Evolutionary conservation across 2,888 invertebrate species (phyloP).

Genomic region (Dyspetes luteomarginatus): DNA sequence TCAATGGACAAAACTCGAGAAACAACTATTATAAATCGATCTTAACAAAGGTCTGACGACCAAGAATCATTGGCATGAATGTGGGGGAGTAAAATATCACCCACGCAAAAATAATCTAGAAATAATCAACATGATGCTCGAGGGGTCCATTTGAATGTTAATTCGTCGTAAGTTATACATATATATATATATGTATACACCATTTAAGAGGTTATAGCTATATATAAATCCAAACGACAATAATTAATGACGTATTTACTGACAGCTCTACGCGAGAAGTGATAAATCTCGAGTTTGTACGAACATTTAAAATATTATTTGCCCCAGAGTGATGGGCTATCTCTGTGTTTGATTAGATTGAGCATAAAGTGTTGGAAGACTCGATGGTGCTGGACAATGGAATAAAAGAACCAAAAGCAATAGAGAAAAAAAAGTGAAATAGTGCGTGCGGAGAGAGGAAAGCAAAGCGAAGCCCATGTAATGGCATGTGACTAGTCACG

Average conservation of each 20-base stretch:
- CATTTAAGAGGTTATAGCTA: conserved; percentile 19
- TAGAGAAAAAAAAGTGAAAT: not conserved
- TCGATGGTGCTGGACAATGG: not conserved
- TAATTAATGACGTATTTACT: conserved; percentile 58
- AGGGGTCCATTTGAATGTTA: conserved; percentile 59
- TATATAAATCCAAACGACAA: conserved; percentile 17
- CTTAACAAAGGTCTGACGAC: too few relatives aligned
- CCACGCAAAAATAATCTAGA: conserved; percentile 48
- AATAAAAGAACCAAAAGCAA: conserved; percentile 4
- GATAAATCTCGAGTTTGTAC: conserved; percentile 52
- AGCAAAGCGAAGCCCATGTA: conserved; percentile 35
- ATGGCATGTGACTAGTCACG: conserved; percentile 55
- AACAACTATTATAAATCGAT: too few relatives aligned
- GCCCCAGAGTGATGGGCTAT: conserved; percentile 35
- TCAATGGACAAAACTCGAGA: not conserved
- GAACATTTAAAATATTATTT: conserved; percentile 31
- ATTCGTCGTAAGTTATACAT: conserved; percentile 25
- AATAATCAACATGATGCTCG: conserved; percentile 50
- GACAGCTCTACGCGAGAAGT: conserved; percentile 44
- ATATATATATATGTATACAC: not conserved
- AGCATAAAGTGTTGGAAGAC: conserved; percentile 40
- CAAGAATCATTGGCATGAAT: conserved; percentile 9
- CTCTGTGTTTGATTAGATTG: conserved; percentile 53
- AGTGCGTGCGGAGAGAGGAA: not conserved
- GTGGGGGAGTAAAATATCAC: conserved; percentile 19